phyloP scores from a whole-genome alignment of 2,113 vertebrate species.

The Chloroceryle aenea region DNA sequence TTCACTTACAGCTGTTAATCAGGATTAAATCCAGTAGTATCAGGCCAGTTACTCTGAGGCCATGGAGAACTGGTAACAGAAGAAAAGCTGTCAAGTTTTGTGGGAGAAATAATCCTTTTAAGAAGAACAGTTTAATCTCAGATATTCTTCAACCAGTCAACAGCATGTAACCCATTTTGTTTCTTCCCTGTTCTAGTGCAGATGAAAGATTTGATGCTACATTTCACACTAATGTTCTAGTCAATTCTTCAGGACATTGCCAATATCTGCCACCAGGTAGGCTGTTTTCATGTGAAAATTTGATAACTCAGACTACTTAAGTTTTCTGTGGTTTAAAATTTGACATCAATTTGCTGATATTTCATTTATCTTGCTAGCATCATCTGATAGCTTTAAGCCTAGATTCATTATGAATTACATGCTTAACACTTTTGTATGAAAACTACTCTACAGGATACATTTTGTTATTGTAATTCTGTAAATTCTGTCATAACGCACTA shows the following conservation, averaged over 20 bases:
- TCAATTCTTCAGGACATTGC: conserved; percentile 86
- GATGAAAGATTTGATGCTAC: conserved; percentile 94
- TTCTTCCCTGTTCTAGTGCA: conserved; percentile 79
- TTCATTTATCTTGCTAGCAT: background rate
- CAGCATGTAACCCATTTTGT: background rate
- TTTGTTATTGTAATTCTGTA: background rate
- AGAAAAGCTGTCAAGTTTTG: background rate
- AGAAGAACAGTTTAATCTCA: background rate
- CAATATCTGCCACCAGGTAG: conserved; percentile 93
- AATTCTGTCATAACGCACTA: background rate
- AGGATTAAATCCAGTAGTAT: background rate
- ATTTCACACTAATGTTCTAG: conserved; percentile 92
- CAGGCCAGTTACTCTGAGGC: background rate
- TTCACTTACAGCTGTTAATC: background rate
- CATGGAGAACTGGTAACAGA: background rate
- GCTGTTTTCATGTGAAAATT: background rate
- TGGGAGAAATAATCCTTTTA: background rate
- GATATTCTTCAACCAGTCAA: background rate
- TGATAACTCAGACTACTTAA: background rate
- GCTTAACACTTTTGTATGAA: background rate
- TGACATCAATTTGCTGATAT: background rate
- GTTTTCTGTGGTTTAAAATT: background rate
- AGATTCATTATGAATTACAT: background rate
- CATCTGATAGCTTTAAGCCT: background rate
- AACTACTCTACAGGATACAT: background rate